phyloP scores from a whole-genome alignment of 1,140 invertebrate genomes.

The Microplitis demolitor region DNA sequence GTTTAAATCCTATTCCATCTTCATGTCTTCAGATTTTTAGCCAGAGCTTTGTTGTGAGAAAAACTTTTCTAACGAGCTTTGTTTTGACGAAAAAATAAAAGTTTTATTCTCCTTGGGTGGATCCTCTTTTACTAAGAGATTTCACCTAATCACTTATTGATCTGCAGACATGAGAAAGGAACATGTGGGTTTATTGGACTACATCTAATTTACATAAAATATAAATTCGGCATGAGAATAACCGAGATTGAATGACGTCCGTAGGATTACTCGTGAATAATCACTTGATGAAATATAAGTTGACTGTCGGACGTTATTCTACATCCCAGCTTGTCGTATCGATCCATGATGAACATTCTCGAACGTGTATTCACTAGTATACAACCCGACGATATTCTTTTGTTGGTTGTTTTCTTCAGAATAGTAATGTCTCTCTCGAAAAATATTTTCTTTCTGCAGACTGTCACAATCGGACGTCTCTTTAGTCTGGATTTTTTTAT shows the following conservation, averaged over 20 bases:
- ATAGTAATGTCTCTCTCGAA: background rate
- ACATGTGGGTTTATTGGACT: background rate
- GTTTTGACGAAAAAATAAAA: too few relatives aligned
- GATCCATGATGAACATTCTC: background rate
- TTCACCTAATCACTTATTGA: too few relatives aligned
- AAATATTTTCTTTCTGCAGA: background rate
- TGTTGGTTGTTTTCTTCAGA: background rate
- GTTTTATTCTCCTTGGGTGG: too few relatives aligned
- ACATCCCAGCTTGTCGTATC: background rate
- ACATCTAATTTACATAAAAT: background rate
- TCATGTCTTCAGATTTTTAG: background rate
- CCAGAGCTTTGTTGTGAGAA: background rate
- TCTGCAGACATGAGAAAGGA: too few relatives aligned
- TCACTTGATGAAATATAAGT: background rate
- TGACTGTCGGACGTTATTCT: background rate
- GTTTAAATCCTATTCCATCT: background rate
- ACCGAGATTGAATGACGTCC: background rate
- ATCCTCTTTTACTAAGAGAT: too few relatives aligned
- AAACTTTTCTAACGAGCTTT: background rate
- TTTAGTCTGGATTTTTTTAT: background rate
- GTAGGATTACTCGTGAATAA: conserved; percentile 7
- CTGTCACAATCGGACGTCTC: background rate
- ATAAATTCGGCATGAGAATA: background rate
- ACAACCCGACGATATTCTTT: background rate
- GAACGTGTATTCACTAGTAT: background rate